A percentile compares a stretch with the other conserved stretches of the same genome.
Conservation (phyloP, 2,797 vertebrate species). For the Enteromius unitaeniatus region DNA sequence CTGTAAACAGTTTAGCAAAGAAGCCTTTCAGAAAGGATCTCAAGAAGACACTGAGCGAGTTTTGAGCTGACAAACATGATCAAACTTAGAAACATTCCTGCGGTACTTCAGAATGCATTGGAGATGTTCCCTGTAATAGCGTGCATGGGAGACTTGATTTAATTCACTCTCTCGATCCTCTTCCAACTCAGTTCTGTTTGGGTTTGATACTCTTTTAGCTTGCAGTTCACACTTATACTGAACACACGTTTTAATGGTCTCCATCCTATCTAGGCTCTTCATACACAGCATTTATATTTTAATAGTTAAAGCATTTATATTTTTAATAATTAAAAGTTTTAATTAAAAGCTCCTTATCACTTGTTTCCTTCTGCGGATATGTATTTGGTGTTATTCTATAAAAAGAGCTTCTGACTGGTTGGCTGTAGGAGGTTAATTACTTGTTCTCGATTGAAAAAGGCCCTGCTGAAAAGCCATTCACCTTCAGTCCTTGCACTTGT, state of each 20-base stretch:
- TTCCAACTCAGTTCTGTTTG: neutral
- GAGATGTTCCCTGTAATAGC: neutral
- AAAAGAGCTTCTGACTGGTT: constrained; percentile 34
- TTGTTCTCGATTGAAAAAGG: constrained; percentile 35
- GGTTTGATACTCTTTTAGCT: neutral
- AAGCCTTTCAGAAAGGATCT: neutral
- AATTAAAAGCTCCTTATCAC: neutral
- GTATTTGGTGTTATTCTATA: neutral
- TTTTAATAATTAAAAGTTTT: constrained; percentile 1
- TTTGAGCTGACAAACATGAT: neutral
- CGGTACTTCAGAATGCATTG: neutral
- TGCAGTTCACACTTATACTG: neutral
- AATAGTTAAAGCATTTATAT: neutral
- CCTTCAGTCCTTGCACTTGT: neutral
- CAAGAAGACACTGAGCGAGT: neutral
- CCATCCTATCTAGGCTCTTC: neutral
- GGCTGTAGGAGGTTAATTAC: constrained; percentile 50
- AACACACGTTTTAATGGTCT: neutral
- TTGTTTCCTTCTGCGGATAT: constrained; percentile 2
- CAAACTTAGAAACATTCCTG: neutral
- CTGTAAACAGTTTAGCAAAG: constrained; percentile 25
- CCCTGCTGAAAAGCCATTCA: constrained; percentile 38
- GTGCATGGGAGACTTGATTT: neutral
- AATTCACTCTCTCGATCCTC: neutral
- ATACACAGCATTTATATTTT: neutral